Evolutionary conservation across 1,140 invertebrate genomes (phyloP).

Genomic region (Drosophila rhopaloa): DNA sequence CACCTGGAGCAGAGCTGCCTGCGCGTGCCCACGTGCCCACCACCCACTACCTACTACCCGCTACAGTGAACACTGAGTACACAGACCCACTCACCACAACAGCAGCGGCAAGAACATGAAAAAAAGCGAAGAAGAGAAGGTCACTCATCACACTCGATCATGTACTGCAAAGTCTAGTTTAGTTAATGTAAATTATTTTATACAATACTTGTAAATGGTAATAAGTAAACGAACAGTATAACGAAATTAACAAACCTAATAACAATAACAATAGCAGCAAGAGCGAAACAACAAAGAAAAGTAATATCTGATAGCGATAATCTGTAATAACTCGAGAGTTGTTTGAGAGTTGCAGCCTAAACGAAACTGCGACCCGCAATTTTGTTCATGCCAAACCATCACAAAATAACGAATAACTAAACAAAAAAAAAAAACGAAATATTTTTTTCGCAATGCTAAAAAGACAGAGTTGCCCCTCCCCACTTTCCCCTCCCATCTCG

Average conservation of each 20-base stretch:
- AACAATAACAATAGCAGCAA: constrained; percentile 32
- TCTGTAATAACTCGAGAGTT: constrained; percentile 74
- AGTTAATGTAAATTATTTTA: constrained; percentile 83
- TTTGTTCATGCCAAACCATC: constrained; percentile 69
- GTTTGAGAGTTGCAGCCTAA: constrained; percentile 54
- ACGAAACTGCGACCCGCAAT: constrained; percentile 15
- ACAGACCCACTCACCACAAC: constrained; percentile 20
- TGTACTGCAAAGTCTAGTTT: constrained; percentile 59
- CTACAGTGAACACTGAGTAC: constrained; percentile 19
- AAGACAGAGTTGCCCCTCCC: constrained; percentile 28
- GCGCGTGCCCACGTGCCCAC: constrained; percentile 37
- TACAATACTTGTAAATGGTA: constrained; percentile 71
- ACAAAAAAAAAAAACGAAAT: not conserved
- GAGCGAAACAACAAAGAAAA: constrained; percentile 27
- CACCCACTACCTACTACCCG: constrained; percentile 20
- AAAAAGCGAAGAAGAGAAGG: not conserved
- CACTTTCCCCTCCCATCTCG: not conserved
- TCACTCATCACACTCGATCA: constrained; percentile 41
- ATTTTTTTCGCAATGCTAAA: constrained; percentile 33
- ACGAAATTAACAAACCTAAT: constrained; percentile 47
- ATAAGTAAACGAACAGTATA: constrained; percentile 58
- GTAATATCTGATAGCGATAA: constrained; percentile 43
- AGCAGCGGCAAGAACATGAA: constrained; percentile 4
- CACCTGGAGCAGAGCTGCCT: constrained; percentile 60
- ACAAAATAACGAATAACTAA: constrained; percentile 7